A percentile compares a stretch with the other conserved stretches of the same genome.
Conservation (phyloP, 1,140 invertebrate species). For the Chionoecetes opilio region DNA sequence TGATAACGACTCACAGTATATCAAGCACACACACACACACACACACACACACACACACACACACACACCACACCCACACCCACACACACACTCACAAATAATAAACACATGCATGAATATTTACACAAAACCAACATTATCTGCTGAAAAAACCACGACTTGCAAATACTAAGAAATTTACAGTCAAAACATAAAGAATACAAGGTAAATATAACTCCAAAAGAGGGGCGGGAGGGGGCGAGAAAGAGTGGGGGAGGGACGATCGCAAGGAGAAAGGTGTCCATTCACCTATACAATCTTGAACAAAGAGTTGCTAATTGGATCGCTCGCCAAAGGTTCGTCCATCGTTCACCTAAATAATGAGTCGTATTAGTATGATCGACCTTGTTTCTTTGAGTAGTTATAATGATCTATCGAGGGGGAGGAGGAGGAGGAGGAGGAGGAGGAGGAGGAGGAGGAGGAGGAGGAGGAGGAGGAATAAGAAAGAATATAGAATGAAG, state of each 20-base stretch:
- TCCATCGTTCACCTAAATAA: neutral
- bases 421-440: neutral
- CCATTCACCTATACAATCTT: slow-evolving; percentile 20
- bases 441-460: neutral
- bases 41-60: slow-evolving; percentile 46
- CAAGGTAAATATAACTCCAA: too few species aligned
- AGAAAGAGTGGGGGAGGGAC: neutral
- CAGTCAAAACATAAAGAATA: too few species aligned
- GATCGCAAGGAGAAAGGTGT: neutral
- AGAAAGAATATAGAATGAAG: neutral
- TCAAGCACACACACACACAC: neutral
- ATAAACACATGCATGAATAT: neutral
- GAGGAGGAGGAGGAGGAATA: neutral
- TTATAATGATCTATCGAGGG: neutral
- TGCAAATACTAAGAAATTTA: neutral
- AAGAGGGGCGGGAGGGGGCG: too few species aligned
- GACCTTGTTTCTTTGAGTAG: neutral
- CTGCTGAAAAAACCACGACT: neutral
- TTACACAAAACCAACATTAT: neutral
- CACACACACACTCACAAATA: neutral
- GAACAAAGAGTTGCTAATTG: slow-evolving; percentile 20
- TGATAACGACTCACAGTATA: neutral
- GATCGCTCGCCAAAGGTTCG: neutral
- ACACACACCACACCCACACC: slow-evolving; percentile 1
- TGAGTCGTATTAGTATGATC: neutral